phyloP scores from a whole-genome alignment of 2,113 vertebrate genomes.

The Scolopax mira region DNA sequence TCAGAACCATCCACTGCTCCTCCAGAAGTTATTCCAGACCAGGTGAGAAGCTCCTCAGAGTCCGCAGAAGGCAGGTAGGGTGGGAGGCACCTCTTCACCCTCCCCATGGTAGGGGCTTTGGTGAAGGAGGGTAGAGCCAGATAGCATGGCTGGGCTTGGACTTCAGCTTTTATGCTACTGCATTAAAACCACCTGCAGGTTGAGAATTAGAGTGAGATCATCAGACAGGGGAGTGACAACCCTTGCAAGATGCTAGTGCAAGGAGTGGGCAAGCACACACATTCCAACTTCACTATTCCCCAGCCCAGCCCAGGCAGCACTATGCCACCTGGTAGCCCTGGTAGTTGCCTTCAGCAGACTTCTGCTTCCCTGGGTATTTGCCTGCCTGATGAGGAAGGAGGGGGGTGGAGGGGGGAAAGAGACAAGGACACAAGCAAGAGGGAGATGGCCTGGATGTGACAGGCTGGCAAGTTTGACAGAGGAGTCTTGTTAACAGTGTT shows the following conservation, averaged over 20 bases:
- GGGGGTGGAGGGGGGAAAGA: no score
- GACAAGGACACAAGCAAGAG: background rate
- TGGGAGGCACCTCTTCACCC: background rate
- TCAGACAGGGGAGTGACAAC: background rate
- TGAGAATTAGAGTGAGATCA: background rate
- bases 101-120: background rate
- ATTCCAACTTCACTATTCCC: rapidly evolving
- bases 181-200: no score
- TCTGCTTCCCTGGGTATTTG: background rate
- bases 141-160: background rate
- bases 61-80: background rate
- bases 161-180: background rate
- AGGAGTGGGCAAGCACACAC: rapidly evolving
- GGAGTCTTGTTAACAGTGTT: background rate
- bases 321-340: no score
- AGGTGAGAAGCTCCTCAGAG: background rate
- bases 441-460: background rate
- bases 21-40: background rate
- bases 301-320: background rate
- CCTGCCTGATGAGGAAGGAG: background rate
- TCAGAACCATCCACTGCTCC: background rate
- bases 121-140: background rate
- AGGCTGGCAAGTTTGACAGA: slow-evolving; percentile 2
- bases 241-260: background rate
- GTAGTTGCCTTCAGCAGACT: no score